These are phyloP conservation scores for Brachyptera risi DNA, from an alignment of 2,888 invertebrate species.

Conservation along the genomic window DNA sequence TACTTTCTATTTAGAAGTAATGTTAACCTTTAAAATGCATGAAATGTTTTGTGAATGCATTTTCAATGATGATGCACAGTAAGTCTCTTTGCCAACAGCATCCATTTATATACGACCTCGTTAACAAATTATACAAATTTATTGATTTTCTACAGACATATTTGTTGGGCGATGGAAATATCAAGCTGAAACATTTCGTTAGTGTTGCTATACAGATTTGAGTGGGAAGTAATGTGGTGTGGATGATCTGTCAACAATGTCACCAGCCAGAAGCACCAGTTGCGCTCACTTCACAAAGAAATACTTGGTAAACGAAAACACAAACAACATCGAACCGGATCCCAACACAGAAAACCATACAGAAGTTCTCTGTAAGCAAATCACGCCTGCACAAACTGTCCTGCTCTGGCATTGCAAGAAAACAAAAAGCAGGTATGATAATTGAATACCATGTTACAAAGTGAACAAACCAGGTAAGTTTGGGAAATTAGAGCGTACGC, in stretches of 20 bases:
- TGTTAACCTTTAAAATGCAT: slow-evolving; percentile 2
- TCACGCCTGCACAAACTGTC: no score
- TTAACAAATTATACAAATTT: slow-evolving; percentile 6
- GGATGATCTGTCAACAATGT: background rate
- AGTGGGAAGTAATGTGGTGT: background rate
- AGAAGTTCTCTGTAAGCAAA: no score
- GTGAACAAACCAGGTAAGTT: slow-evolving; percentile 1
- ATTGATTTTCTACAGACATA: background rate
- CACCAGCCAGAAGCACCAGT: background rate
- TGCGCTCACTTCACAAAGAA: background rate
- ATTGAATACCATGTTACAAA: background rate
- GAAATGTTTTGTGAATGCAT: background rate
- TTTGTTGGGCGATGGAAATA: background rate
- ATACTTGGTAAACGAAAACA: background rate
- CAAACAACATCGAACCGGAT: background rate
- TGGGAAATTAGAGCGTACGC: background rate
- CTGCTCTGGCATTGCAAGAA: no score
- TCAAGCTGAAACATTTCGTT: no score
- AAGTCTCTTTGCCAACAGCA: slow-evolving; percentile 15
- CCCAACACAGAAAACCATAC: no score
- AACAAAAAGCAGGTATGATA: no score
- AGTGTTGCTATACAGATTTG: no score
- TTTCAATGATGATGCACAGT: background rate
- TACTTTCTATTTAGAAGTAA: background rate
- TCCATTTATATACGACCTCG: background rate